A percentile compares a stretch with the other conserved stretches of the same genome.
phyloP scores from a whole-genome alignment of 2,888 invertebrate species.

The Galerucella pusilla region DNA sequence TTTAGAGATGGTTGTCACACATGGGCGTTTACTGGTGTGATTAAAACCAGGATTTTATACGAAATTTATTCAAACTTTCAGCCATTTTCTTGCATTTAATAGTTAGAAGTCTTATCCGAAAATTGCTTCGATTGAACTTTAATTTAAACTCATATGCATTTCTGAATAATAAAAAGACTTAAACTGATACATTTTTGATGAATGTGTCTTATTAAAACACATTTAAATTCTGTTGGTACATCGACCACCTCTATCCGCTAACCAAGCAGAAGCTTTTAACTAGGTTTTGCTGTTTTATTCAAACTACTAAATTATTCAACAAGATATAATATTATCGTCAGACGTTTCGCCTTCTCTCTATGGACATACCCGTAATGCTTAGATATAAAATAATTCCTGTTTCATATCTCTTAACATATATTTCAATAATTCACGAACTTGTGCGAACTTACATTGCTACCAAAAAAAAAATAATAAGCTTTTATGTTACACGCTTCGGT shows the following conservation, averaged over 20 bases:
- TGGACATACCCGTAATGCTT: background rate
- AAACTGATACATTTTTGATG: background rate
- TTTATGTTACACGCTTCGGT: background rate
- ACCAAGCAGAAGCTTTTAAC: slow-evolving; percentile 4
- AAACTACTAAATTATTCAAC: slow-evolving; percentile 1
- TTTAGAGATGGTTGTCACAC: background rate
- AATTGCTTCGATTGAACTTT: background rate
- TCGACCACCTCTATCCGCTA: background rate
- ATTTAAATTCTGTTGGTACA: background rate
- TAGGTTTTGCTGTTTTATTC: slow-evolving; percentile 4
- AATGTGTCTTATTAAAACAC: background rate
- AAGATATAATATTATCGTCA: background rate
- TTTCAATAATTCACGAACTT: background rate
- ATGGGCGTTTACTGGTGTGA: background rate
- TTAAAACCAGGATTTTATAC: background rate
- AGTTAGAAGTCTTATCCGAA: background rate
- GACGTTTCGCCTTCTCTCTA: background rate
- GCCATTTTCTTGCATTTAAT: background rate
- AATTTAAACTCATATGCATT: background rate
- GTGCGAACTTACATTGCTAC: background rate
- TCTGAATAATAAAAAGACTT: background rate
- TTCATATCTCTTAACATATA: slow-evolving; percentile 2
- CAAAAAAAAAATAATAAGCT: background rate
- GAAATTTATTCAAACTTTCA: background rate
- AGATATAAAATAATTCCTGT: slow-evolving; percentile 2